Base-by-base conservation (phyloP, 2,888 invertebrate genomes). In the Drosophila falleni region DNA sequence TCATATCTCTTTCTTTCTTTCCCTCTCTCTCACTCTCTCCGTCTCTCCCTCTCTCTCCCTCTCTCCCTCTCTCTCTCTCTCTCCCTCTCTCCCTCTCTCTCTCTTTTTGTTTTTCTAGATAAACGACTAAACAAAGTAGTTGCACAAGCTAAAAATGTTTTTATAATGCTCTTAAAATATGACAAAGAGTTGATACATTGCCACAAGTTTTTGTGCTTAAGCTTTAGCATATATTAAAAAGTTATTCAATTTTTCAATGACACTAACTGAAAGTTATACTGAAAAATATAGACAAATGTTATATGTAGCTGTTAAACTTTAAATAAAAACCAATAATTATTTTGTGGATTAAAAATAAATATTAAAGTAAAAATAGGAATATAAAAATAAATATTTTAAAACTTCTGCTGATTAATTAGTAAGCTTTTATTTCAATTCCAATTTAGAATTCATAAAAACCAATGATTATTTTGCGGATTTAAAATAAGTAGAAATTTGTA, bases 161-260 rank as follows among this genome's bases (percentile, higher is more conserved):
- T 26, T 15, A 19, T 15, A 33, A 44, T 55, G 31, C 19, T 55
- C 42, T 42, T 55, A n/a, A 42, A 55, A 42, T 31, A 31, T 54
- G 41, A 13, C n/a, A 42, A 33, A 53, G 29, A 44, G 5, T 55
- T 19, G 23, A 53, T 39, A 39, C 37, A 51, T 37, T 51, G 51
- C 51, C 37, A 10, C 44, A 33, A 42, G 42, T 42, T 16, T 31
- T 19, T n/a, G 41, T 13, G 54, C n/a, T 29, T 16, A 16, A 50
- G 33, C 16, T 31, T 49, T 35, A n/a, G 23, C 35, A 42, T 31
- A 2, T 29, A 47, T 47, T 41, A 13, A 16, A 23, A 44, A 56
- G 3, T 33, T 15, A 11, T 44, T 56, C 23, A 35, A 56, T 39
- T 15, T 53, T 37, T 37, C 51, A 51, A 37, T 41, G 13, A 35